Base-by-base conservation (phyloP, 2,797 vertebrate genomes). In the Remorina albescens region DNA sequence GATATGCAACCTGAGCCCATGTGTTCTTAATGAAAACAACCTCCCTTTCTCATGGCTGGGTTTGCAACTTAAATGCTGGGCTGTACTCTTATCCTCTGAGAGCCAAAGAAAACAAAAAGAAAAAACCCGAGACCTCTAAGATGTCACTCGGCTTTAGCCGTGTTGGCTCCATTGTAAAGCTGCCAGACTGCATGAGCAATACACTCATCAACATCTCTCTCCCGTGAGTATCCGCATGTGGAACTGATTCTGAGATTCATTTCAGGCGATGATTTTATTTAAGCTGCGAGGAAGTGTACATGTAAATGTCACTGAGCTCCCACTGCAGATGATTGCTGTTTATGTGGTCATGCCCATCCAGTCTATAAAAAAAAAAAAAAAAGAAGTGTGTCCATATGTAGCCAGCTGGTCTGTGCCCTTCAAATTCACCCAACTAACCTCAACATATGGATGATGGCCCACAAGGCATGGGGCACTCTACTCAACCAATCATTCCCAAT, bases 371-470 rank as follows among this genome's bases (percentile, higher is more conserved):
- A 36, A n/a, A n/a, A n/a, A n/a, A n/a, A 30, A 30, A 30, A 73
- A 65, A 36, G 61, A 74, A 74, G 59, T 50, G 49, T 50, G 69
- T 86, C 86, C 82, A 80, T 83, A 82, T 88, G 83, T 80, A 39
- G 49, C 70, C 80, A 61, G 80, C 41, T 44, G 13, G 57, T 66
- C 71, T 78, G 73, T 67, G 77, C 78, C 67, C 67, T 66, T 19
- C 16, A 67, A 53, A 53, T 59, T 64, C 53, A 75, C 28, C 68
- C 67, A 63, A 57, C 80, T 83, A 81, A 87, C 74, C 78, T 75
- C 87, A 88, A 89, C 91, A 93, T 91, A 92, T 86, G 89, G 91
- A 83, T 56, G 83, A 80, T 78, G 83, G 87, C 86, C 85, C 85
- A 67, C 80, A 77, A 87, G 86, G 88, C 82, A 70, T 25, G 16